phyloP scores from a whole-genome alignment of 2,888 invertebrate genomes.

The Drosophila paranaensis region DNA sequence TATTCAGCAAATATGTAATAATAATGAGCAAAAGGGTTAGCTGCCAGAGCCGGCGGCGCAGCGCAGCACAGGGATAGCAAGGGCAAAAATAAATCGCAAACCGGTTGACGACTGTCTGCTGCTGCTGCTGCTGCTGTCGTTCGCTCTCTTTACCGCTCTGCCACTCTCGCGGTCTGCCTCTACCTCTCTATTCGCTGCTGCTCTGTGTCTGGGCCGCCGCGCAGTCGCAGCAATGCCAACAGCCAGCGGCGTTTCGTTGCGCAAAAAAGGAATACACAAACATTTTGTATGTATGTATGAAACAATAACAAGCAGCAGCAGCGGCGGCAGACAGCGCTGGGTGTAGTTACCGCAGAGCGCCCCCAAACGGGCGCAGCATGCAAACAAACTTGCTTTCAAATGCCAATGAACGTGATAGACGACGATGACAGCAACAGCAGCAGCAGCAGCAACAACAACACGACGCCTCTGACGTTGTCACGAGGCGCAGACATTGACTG shows the following conservation, averaged over 20 bases:
- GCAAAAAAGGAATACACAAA: conserved; percentile 63
- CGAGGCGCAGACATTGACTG: conserved; percentile 61
- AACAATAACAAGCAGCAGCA: conserved; percentile 56
- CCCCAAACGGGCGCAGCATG: conserved; percentile 61
- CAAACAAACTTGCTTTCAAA: conserved; percentile 70
- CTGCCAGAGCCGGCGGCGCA: conserved; percentile 3
- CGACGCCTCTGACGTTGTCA: conserved; percentile 52
- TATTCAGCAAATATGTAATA: conserved; percentile 73
- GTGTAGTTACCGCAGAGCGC: conserved; percentile 35
- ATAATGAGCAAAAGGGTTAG: conserved; percentile 50
- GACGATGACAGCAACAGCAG: conserved; percentile 30
- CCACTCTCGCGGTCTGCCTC: background rate
- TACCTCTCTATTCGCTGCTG: conserved; percentile 10
- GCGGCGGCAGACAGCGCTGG: conserved; percentile 27
- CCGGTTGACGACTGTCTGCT: conserved; percentile 59
- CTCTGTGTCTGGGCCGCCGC: conserved; percentile 42
- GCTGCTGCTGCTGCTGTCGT: conserved; percentile 25
- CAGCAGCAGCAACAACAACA: conserved; percentile 28
- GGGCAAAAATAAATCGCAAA: conserved; percentile 76
- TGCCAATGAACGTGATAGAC: conserved; percentile 69
- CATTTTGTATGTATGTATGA: conserved; percentile 28
- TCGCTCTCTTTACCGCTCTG: conserved; percentile 21
- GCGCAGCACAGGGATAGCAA: conserved; percentile 33
- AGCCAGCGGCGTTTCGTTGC: conserved; percentile 64
- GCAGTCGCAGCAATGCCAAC: conserved; percentile 64